These are phyloP conservation scores for Panzeria rudis DNA, from an alignment of 2,888 invertebrate species.

Conservation along the genomic window DNA sequence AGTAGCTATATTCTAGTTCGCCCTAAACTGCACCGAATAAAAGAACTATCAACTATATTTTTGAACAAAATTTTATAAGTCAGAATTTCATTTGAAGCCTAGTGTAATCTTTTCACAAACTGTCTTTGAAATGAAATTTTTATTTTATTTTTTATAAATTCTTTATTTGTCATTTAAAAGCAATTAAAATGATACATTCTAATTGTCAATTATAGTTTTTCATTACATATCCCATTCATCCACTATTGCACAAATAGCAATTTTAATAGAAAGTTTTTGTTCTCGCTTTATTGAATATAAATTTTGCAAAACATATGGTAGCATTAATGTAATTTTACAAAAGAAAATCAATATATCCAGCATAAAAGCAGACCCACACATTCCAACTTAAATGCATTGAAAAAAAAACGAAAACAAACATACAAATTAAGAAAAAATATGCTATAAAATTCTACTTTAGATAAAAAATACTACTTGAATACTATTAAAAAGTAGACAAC, in stretches of 20 bases:
- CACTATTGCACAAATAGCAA: not conserved
- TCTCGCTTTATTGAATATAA: not conserved
- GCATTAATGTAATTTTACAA: slow-evolving; percentile 42
- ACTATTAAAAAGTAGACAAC: not conserved
- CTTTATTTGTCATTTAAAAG: slow-evolving; percentile 24
- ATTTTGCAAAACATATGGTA: slow-evolving; percentile 49
- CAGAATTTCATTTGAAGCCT: too few relatives aligned
- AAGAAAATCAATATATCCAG: slow-evolving; percentile 50
- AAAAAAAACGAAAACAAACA: not conserved
- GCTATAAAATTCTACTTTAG: not conserved
- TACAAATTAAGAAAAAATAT: not conserved
- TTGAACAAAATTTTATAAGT: too few relatives aligned
- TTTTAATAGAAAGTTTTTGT: slow-evolving; percentile 6
- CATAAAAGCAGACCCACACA: not conserved
- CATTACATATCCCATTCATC: not conserved
- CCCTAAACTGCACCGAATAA: too few relatives aligned
- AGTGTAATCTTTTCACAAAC: too few relatives aligned
- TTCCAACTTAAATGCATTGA: not conserved
- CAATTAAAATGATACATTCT: slow-evolving; percentile 35
- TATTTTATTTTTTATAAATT: not conserved
- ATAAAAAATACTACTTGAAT: not conserved
- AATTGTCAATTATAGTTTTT: slow-evolving; percentile 14
- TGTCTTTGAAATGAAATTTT: too few relatives aligned
- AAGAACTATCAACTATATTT: too few relatives aligned
- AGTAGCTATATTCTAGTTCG: too few relatives aligned